These are phyloP conservation scores for Schlechtendalia chinensis DNA, from an alignment of 1,140 invertebrate species.

Conservation along the genomic window DNA sequence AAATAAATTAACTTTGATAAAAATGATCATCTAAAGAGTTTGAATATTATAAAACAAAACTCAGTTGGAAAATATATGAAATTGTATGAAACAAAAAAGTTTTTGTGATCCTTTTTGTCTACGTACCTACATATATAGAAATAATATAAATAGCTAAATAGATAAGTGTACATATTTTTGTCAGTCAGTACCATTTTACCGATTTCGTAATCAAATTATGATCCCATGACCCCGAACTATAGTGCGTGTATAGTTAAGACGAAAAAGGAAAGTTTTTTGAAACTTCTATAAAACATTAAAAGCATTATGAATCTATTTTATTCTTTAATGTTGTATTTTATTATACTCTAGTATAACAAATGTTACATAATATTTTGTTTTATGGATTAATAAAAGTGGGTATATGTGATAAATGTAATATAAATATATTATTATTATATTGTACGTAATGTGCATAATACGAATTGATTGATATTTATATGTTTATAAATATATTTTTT, in stretches of 20 bases:
- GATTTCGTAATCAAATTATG: neutral
- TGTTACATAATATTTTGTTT: too few species aligned
- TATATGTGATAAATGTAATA: too few species aligned
- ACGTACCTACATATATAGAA: neutral
- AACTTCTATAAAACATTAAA: too few species aligned
- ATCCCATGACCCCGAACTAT: neutral
- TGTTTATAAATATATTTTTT: too few species aligned
- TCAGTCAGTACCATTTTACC: neutral
- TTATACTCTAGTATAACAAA: too few species aligned
- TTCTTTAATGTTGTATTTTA: too few species aligned
- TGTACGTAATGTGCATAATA: too few species aligned
- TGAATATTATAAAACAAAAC: conserved; percentile 26
- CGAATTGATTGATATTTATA: too few species aligned
- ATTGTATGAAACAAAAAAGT: conserved; percentile 21
- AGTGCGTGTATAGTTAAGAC: neutral
- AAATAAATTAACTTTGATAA: neutral
- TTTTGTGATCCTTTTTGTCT: neutral
- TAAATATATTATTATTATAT: too few species aligned
- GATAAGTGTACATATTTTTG: neutral
- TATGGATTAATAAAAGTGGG: too few species aligned
- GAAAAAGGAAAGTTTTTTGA: neutral
- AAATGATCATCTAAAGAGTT: neutral
- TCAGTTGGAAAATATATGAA: neutral
- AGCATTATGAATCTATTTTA: too few species aligned
- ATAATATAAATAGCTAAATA: conserved; percentile 13